Percentiles rank a stretch among this genome's conserved stretches.
Conservation (phyloP, 2,888 invertebrate species). For the Chirona hameri region DNA sequence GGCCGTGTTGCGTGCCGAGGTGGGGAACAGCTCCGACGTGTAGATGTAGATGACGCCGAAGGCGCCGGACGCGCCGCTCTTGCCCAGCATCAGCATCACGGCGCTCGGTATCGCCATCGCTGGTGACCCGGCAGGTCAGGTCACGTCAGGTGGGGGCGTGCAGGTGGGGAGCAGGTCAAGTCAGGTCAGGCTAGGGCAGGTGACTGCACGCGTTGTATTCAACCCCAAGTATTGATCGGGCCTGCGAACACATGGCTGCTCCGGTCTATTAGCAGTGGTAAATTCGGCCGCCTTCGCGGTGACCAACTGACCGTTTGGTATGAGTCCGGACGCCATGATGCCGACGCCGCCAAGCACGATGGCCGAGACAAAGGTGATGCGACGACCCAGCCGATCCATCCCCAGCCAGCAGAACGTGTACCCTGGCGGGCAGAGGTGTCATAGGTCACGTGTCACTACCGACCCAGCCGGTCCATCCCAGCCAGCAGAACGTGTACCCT, state of each 20-base stretch:
- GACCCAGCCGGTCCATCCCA: no score
- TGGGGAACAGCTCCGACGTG: slow-evolving; percentile 60
- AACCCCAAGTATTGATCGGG: no score
- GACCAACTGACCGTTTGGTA: slow-evolving; percentile 41
- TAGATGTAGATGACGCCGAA: slow-evolving; percentile 58
- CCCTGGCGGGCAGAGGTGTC: no score
- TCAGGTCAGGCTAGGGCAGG: neutral
- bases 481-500: no score
- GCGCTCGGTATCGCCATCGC: slow-evolving; percentile 25
- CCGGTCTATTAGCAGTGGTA: no score
- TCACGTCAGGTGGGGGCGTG: no score
- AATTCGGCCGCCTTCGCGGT: no score
- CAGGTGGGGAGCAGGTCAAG: no score
- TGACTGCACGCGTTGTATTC: neutral
- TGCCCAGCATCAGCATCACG: slow-evolving; percentile 41
- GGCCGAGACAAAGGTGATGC: slow-evolving; percentile 51
- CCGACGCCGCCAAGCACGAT: slow-evolving; percentile 51
- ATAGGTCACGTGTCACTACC: no score
- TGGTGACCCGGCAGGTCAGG: neutral
- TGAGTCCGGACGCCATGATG: slow-evolving; percentile 51
- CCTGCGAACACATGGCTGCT: no score
- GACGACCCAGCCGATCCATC: slow-evolving; percentile 50
- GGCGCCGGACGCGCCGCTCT: slow-evolving; percentile 53
- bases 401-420: neutral
- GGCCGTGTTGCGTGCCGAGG: slow-evolving; percentile 56